phyloP scores from a whole-genome alignment of 2,888 invertebrate genomes.

The Encarsia formosa region DNA sequence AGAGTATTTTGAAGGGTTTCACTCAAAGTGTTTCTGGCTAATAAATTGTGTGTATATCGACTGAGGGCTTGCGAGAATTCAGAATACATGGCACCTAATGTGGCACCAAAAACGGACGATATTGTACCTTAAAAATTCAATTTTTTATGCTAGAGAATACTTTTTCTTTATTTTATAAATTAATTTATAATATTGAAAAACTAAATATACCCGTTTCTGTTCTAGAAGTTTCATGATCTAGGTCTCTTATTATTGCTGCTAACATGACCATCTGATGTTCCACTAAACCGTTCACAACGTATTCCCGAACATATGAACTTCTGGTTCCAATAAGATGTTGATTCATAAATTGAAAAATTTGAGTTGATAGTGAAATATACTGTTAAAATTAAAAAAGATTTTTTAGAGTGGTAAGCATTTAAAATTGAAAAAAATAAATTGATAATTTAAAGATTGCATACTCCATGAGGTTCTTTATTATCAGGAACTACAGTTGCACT shows the following conservation, averaged over 20 bases:
- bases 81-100: constrained; percentile 67
- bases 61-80: constrained; percentile 76
- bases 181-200: too few species aligned
- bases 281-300: constrained; percentile 68
- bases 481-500: constrained; percentile 66
- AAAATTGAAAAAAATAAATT: neutral
- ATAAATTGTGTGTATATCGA: constrained; percentile 71
- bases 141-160: neutral
- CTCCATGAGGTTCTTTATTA: constrained; percentile 73
- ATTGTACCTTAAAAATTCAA: constrained; percentile 59
- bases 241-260: constrained; percentile 82
- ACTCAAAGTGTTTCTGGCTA: constrained; percentile 67
- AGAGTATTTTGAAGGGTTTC: constrained; percentile 68
- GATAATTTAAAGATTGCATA: constrained; percentile 40
- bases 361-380: constrained; percentile 83
- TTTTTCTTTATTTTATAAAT: neutral
- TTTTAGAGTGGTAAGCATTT: constrained; percentile 1
- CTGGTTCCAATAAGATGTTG: constrained; percentile 73
- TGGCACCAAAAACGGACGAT: constrained; percentile 68
- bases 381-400: constrained; percentile 45
- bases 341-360: constrained; percentile 82
- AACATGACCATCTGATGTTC: constrained; percentile 87
- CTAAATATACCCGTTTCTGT: constrained; percentile 63
- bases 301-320: constrained; percentile 64
- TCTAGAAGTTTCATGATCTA: constrained; percentile 83